Conservation (phyloP, 2,888 invertebrate genomes). For the Andrena bicolor region DNA sequence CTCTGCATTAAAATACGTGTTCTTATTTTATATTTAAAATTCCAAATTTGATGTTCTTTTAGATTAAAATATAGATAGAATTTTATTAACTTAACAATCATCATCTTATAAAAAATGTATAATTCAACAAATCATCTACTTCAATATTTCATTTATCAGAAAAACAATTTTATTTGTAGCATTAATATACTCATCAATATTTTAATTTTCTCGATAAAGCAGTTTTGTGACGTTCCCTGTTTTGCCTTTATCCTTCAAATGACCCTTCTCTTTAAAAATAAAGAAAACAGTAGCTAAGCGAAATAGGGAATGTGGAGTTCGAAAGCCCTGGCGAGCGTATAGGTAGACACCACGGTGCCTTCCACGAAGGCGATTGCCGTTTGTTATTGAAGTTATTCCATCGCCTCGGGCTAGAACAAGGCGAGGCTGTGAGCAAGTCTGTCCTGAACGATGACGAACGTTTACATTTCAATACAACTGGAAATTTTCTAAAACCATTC, state of each 20-base stretch:
- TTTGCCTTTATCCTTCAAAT: too few species aligned
- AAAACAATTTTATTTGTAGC: too few species aligned
- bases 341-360: constrained; percentile 65
- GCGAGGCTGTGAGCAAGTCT: constrained; percentile 77
- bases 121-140: too few species aligned
- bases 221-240: too few species aligned
- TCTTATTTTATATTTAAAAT: too few species aligned
- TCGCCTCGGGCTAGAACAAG: constrained; percentile 80
- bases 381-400: constrained; percentile 82
- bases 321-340: constrained; percentile 34
- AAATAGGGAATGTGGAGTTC: neutral
- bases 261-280: neutral
- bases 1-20: neutral
- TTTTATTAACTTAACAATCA: too few species aligned
- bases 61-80: too few species aligned
- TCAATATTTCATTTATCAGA: too few species aligned
- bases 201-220: too few species aligned
- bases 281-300: neutral
- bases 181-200: too few species aligned
- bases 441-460: constrained; percentile 75
- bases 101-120: too few species aligned
- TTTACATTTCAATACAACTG: constrained; percentile 74
- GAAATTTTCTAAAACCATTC: constrained; percentile 69
- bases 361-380: constrained; percentile 71
- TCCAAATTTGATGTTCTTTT: too few species aligned